Evolutionary conservation across 2,797 vertebrate species (phyloP), one percentile per base, ranked within the genome.

Genomic region (Melanogrammus aeglefinus): DNA sequence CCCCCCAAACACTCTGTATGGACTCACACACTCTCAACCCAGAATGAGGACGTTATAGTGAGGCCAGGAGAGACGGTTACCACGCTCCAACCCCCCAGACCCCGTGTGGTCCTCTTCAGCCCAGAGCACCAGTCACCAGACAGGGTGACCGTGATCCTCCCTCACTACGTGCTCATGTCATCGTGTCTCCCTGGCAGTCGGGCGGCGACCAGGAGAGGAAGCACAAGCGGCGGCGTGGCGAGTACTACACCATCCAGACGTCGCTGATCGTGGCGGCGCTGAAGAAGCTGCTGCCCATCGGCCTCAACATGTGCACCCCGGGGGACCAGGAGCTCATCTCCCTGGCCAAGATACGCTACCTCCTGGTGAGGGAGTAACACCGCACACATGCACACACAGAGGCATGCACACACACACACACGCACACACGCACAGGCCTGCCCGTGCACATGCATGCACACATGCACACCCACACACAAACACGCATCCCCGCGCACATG

Each of bases 251-350:
- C 79, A 91, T 99, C 90, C 98, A 98, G 88, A 99, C 98, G 8
- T 99, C 97, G 35, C 92, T 99, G 86, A 99, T 99, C 41, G 95
- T 99, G 63, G 96, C 97, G 12, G 96, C 97, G 1, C 94, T 99
- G 91, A 99, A 99, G 94, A 99, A 99, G 90, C 94, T 99, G 96
- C 94, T 99, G 86, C 98, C 98, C 78, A 97, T 99, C 75, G 98
- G 98, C 79, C 92, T 99, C 89, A 99, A 99, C 89, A 98, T 99
- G 98, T 99, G 98, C 88, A 98, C 97, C 2, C 96, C 98, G 0
- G 98, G 98, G 71, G 98, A 99, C 90, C 98, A 99, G 94, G 96
- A 97, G 90, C 96, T 99, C 85, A 97, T 99, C 86, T 96, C 96
- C 24, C 87, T 98, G 18, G 98, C 97, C 75, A 99, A 99, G 90